Conservation (phyloP, 1,140 invertebrate species). For the Formica selysi region DNA sequence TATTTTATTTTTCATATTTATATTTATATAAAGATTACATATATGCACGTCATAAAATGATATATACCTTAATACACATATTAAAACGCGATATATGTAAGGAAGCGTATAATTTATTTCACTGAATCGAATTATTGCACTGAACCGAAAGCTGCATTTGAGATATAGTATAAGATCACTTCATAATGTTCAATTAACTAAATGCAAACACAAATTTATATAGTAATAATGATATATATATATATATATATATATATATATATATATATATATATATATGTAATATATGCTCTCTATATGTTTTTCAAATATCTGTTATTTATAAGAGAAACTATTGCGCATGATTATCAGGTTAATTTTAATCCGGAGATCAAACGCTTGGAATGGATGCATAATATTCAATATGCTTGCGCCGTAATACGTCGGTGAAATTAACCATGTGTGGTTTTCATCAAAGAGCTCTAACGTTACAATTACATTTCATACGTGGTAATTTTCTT, state of each 20-base stretch:
- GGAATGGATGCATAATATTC: constrained; percentile 7
- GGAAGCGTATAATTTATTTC: background rate
- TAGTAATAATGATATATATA: background rate
- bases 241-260: too few species aligned
- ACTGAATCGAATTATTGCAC: background rate
- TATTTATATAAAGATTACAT: background rate
- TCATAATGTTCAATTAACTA: background rate
- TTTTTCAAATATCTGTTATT: constrained; percentile 18
- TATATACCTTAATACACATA: background rate
- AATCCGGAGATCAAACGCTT: constrained; percentile 26
- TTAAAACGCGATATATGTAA: background rate
- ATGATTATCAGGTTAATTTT: constrained; percentile 20
- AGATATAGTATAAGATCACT: background rate
- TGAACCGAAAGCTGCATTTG: background rate
- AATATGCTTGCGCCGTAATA: background rate
- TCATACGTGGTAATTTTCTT: constrained; percentile 1
- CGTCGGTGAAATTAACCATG: background rate
- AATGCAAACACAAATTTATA: constrained; percentile 3
- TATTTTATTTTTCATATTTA: background rate
- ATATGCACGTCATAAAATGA: background rate
- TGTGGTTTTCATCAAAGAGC: constrained; percentile 17
- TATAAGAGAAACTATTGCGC: background rate
- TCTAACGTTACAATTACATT: constrained; percentile 18
- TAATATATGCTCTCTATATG: background rate
- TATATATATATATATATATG: too few species aligned